Base-by-base conservation (phyloP, 2,888 invertebrate species). In the Sarcophaga carnaria region DNA sequence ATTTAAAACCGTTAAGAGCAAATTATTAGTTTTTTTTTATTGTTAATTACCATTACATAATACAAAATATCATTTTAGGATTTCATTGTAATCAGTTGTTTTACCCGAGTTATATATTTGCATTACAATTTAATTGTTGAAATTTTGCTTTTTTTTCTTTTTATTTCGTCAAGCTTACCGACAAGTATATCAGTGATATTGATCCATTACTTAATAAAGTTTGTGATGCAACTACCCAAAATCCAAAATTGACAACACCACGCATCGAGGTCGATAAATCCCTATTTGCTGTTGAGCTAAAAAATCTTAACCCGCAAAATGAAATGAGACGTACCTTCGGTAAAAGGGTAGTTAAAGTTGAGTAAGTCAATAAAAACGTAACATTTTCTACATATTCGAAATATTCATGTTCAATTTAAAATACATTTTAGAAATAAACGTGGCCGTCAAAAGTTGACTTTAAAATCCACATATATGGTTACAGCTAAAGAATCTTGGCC, bases 291-390 rank as follows among this genome's bases (percentile, higher is more conserved):
- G 95, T 97, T 45, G 96, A 96, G 88, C 94, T 95, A 88, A 96
- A 96, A 91, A 95, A 96, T 92, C 93, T 97, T 27, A 97, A 97
- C 94, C 95, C 96, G 14, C 96, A 96, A 88, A 96, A 96, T 94
- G 97, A 97, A 93, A 94, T 97, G 91, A 96, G 96, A 87, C 95
- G 96, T 90, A 97, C 97, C 90, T 97, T 97, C 94, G 97, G 97
- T 27, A 96, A 96, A 25, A 96, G 96, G 93, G 96, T 96, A 78
- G 95, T 97, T 27, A 96, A 96, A 93, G 95, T 95, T 78, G 96
- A 96, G 92, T 93, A 90, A 90, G 91, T 88, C 54, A 17, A 54
- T 14, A 14, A 54, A 54, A 54, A 14, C 17, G 8, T 10, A 8
- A 8, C 5, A 14, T 12, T 54, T 14, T 17, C 10, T 17, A 54